A percentile compares a stretch with the other conserved stretches of the same genome.
These are phyloP conservation scores for Aquatica leii DNA, from an alignment of 2,888 invertebrate species.

Conservation along the genomic window DNA sequence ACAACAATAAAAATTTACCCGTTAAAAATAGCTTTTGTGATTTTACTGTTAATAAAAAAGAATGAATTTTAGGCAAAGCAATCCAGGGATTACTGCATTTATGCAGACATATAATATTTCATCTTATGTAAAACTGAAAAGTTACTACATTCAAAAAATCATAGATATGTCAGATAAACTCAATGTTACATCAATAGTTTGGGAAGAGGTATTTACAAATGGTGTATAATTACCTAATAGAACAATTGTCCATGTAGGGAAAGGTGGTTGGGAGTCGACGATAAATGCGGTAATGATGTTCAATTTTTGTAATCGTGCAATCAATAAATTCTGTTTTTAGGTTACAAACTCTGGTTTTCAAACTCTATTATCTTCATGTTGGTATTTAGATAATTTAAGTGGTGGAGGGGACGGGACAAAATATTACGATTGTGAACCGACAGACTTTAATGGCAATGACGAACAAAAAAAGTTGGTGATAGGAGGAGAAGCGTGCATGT, in stretches of 20 bases:
- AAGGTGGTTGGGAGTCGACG: slow-evolving; percentile 40
- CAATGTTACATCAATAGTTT: slow-evolving; percentile 70
- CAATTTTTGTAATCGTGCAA: no score
- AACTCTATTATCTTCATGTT: slow-evolving; percentile 81
- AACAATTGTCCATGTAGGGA: slow-evolving; percentile 89
- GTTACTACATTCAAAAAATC: slow-evolving; percentile 72
- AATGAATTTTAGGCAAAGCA: slow-evolving; percentile 68
- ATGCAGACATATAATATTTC: slow-evolving; percentile 67
- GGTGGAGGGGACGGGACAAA: slow-evolving; percentile 74
- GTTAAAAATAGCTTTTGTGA: no score
- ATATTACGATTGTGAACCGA: slow-evolving; percentile 76
- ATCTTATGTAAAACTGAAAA: slow-evolving; percentile 68
- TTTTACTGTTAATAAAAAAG: no score
- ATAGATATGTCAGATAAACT: slow-evolving; percentile 63
- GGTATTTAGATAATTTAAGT: slow-evolving; percentile 84
- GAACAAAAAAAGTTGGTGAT: slow-evolving; percentile 72
- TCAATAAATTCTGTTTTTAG: slow-evolving; percentile 55
- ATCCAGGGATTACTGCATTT: slow-evolving; percentile 68
- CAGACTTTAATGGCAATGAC: slow-evolving; percentile 59
- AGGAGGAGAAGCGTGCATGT: slow-evolving; percentile 94
- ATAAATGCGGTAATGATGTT: slow-evolving; percentile 17
- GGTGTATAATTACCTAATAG: slow-evolving; percentile 67
- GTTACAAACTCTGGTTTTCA: slow-evolving; percentile 70
- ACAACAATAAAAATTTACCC: no score
- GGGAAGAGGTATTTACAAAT: slow-evolving; percentile 91